Evolutionary conservation across 92 coral and sea anemone species (phyloP).

Genomic region (Porites divaricata): DNA sequence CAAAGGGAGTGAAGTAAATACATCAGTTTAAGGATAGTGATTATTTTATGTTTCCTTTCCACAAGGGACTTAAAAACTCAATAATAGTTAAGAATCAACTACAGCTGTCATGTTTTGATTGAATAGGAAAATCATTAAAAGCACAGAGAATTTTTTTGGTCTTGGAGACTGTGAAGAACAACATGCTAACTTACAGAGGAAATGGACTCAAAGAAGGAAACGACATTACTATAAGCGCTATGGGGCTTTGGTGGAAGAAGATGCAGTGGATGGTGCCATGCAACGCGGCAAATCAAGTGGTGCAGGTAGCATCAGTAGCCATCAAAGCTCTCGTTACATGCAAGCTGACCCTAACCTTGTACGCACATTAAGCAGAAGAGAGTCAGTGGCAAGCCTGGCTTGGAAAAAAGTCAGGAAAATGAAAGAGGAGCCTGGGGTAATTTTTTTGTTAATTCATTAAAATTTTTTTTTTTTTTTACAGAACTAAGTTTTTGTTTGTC

Average conservation of each 20-base stretch:
- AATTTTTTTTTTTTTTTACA: too few relatives aligned
- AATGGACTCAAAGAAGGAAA: conserved; percentile 86
- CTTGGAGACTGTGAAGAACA: conserved; percentile 92
- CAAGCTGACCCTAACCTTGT: conserved; percentile 73
- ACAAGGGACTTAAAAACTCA: background rate
- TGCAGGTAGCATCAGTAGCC: conserved; percentile 70
- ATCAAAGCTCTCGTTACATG: conserved; percentile 44
- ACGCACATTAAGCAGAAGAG: conserved; percentile 84
- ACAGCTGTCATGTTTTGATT: background rate
- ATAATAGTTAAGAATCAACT: background rate
- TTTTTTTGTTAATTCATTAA: conserved; percentile 24
- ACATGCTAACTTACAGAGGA: conserved; percentile 68
- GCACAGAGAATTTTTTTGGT: conserved; percentile 94
- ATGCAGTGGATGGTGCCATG: conserved; percentile 66
- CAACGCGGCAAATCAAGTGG: conserved; percentile 13
- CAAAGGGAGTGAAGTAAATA: too few relatives aligned
- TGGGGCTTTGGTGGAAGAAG: conserved; percentile 77
- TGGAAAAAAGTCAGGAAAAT: conserved; percentile 86
- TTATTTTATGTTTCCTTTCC: too few relatives aligned
- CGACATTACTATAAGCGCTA: conserved; percentile 92
- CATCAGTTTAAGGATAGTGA: too few relatives aligned
- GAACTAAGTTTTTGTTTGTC: too few relatives aligned
- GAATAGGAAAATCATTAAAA: conserved; percentile 87
- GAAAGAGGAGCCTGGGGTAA: conserved; percentile 56
- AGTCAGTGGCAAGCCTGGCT: conserved; percentile 96